Base-by-base conservation (phyloP, 1,140 invertebrate genomes). In the Zaprionus kolodkinae region DNA sequence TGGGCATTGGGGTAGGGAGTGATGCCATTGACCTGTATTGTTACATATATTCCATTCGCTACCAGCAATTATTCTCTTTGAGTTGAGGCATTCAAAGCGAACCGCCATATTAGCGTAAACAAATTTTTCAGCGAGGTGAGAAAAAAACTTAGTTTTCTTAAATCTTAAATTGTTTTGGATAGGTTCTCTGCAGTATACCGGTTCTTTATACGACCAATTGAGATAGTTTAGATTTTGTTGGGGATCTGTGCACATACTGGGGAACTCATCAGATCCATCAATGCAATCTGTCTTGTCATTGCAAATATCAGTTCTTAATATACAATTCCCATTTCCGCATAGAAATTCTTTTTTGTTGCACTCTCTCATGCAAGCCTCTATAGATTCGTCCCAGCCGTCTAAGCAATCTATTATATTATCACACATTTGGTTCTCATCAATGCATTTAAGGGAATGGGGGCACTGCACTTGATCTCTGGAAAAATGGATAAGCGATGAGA, bases 261-360 rank as follows among this genome's bases (percentile, higher is more conserved):
- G 5, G 9, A 66, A 4, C 33, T 79, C 75, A 57, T 79, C 78
- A 1, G 65, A 30, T 11, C 75, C 78, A 65, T 79, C 78, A 9
- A 56, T 10, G 10, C 78, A 79, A 45, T 79, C 70, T 17, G 35
- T n/a, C 11, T 15, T 17, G n/a, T 62, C 61, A 61, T 79, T 38
- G 30, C 77, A 79, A 3, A 27, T 0, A 1, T 1, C 0, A 1
- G 1, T 11, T 0, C 0, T 0, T 0, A 6, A 3, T n/a, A 79
- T 36, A 6, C n/a, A 33, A 1, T 1, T 10, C 0, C 78, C 78
- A 55, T 74, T 77, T 12, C 15, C 69, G 13, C 77, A 79, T 38
- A 38, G 64, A 68, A 61, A 79, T 6, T 17, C 27, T 43, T 1
- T 0, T 0, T 1, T 0, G 0, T 0, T 9, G n/a, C 40, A 45